Conservation (phyloP, 2,888 invertebrate species). For the Mythimna lalbum region DNA sequence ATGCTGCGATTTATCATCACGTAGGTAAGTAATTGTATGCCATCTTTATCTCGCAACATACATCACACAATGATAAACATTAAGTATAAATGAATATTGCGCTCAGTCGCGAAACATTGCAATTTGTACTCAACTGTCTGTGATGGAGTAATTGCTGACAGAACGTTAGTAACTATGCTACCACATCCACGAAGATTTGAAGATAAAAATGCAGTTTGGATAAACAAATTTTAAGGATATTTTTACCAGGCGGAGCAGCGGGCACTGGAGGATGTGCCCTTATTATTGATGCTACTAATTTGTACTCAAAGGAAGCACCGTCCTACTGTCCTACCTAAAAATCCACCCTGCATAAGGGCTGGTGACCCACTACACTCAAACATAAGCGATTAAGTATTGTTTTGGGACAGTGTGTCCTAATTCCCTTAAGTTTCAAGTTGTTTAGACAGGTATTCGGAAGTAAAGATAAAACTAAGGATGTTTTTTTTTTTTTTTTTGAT, state of each 20-base stretch:
- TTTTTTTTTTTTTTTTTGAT: no score
- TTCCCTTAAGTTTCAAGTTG: no score
- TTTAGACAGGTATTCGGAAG: no score
- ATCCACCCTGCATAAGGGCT: background rate
- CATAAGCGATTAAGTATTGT: no score
- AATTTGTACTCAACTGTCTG: slow-evolving; percentile 66
- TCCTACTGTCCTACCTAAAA: background rate
- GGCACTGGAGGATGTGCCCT: no score
- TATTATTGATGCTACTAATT: background rate
- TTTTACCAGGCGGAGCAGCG: no score
- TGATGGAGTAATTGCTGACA: slow-evolving; percentile 69
- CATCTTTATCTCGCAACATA: slow-evolving; percentile 46
- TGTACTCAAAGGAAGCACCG: no score
- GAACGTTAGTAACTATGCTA: slow-evolving; percentile 51
- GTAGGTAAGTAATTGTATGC: slow-evolving; percentile 39
- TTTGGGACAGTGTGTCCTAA: no score
- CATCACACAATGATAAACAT: slow-evolving; percentile 68
- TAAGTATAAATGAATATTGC: slow-evolving; percentile 68
- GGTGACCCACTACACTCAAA: no score
- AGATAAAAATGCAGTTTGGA: slow-evolving; percentile 35
- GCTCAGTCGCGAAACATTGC: slow-evolving; percentile 70
- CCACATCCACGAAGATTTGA: slow-evolving; percentile 39
- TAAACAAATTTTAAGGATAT: background rate
- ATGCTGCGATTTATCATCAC: slow-evolving; percentile 35
- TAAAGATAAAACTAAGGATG: no score